phyloP scores from a whole-genome alignment of 2,888 invertebrate species.

The Polydesmus complanatus region DNA sequence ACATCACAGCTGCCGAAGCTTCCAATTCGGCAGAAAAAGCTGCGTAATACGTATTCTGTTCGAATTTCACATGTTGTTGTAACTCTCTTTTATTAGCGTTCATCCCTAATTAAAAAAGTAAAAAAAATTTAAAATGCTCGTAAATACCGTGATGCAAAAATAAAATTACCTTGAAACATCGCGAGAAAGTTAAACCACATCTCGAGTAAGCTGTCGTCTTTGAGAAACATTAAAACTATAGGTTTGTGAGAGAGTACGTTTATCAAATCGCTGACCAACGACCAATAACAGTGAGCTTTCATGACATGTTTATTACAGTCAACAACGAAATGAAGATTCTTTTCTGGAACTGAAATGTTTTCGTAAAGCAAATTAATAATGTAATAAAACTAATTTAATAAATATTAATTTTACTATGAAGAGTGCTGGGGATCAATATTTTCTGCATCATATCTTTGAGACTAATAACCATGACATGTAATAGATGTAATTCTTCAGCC shows the following conservation, averaged over 20 bases:
- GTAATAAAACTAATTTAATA: background rate
- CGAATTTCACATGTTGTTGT: slow-evolving; percentile 85
- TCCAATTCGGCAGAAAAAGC: slow-evolving; percentile 95
- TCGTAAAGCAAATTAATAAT: background rate
- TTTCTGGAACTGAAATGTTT: slow-evolving; percentile 20
- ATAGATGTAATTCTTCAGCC: slow-evolving; percentile 73
- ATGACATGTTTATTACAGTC: slow-evolving; percentile 82
- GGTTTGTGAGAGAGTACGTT: slow-evolving; percentile 87
- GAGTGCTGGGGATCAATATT: slow-evolving; percentile 70
- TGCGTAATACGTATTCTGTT: slow-evolving; percentile 92
- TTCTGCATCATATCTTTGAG: slow-evolving; percentile 85
- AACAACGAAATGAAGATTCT: slow-evolving; percentile 75
- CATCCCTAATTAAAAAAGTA: slow-evolving; percentile 65
- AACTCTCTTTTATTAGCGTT: slow-evolving; percentile 87
- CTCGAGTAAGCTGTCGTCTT: slow-evolving; percentile 58
- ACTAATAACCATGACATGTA: slow-evolving; percentile 85
- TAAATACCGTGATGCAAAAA: background rate
- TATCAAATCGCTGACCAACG: slow-evolving; percentile 88
- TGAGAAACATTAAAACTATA: slow-evolving; percentile 77
- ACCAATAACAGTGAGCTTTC: slow-evolving; percentile 98
- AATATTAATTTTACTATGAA: slow-evolving; percentile 50
- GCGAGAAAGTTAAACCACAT: slow-evolving; percentile 93
- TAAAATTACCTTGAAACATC: slow-evolving; percentile 69
- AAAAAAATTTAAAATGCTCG: slow-evolving; percentile 5
- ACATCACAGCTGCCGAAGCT: slow-evolving; percentile 94